Percentiles rank a stretch among this genome's conserved stretches.
Evolutionary conservation across 2,797 vertebrate genomes (phyloP).

Genomic region (Enteromius unitaeniatus): DNA sequence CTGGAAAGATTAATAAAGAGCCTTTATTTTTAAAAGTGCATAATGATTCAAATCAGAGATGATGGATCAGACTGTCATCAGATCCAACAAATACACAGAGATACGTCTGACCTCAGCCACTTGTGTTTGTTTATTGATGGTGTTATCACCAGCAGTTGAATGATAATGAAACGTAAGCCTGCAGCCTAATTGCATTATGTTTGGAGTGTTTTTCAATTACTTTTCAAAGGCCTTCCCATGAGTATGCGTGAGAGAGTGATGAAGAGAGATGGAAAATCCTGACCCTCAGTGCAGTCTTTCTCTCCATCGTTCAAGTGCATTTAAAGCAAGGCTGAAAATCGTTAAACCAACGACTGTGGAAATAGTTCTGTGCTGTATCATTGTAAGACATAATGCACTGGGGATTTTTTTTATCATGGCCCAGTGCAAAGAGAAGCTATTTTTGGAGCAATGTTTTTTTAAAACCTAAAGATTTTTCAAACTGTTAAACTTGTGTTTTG

Average conservation of each 20-base stretch:
- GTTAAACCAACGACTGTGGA: conserved; percentile 19
- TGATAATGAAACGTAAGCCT: conserved; percentile 41
- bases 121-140: conserved; percentile 38
- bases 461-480: neutral
- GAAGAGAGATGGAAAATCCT: conserved; percentile 46
- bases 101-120: conserved; percentile 25
- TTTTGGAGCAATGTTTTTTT: neutral
- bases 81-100: neutral
- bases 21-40: neutral
- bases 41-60: conserved; percentile 14
- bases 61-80: neutral
- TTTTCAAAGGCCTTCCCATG: conserved; percentile 34
- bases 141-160: conserved; percentile 31
- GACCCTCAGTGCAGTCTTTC: conserved; percentile 28
- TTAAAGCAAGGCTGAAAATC: conserved; percentile 32
- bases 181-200: conserved; percentile 45
- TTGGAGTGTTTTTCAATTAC: conserved; percentile 45
- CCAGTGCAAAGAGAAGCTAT: neutral
- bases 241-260: conserved; percentile 37
- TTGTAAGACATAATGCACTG: conserved; percentile 2
- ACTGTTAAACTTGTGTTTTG: neutral
- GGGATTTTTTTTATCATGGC: neutral
- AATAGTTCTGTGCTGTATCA: conserved; percentile 15
- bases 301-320: conserved; percentile 25
- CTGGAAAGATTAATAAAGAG: neutral